Evolutionary conservation across 2,113 vertebrate genomes (phyloP), one percentile per base, ranked within the genome.

Genomic region (Carassius carassius): DNA sequence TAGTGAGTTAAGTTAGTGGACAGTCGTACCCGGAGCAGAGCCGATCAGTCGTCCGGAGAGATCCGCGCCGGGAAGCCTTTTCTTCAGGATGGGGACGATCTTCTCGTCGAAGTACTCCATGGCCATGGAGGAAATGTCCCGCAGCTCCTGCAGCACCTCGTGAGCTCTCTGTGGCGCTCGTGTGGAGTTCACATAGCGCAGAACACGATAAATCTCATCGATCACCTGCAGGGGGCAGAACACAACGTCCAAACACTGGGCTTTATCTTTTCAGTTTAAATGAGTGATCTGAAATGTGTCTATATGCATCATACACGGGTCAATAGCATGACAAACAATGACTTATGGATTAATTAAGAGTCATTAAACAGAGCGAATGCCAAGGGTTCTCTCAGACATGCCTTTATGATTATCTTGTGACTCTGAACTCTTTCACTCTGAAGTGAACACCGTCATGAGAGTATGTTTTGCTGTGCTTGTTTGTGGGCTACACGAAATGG

Each of bases 51-150:
- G 96, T 32, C 97, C 97, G 0, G 98, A 99, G 83, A 99, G 95
- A 89, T 99, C 98, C 3, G 97, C 97, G 54, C 97, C 97, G 2
- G 97, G 97, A 78, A 99, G 94, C 88, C 97, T 98, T 92, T 98
- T 99, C 94, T 99, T 99, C 65, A 99, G 94, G 88, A 99, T 96
- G 79, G 98, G 98, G 89, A 99, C 98, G 25, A 99, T 99, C 93
- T 99, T 99, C 90, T 99, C 98, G 86, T 99, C 98, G 82, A 99
- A 99, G 93, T 99, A 99, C 89, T 99, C 98, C 98, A 99, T 99
- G 86, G 98, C 98, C 98, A 99, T 99, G 90, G 98, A 99, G 60
- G 98, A 99, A 89, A 99, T 99, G 70, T 99, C 98, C 88, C 98
- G 94, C 87, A 99, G 90, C 91, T 99, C 98, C 89, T 99, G 98